These are phyloP conservation scores for Pyxicephalus adspersus DNA, from an alignment of 2,113 vertebrate species.

Conservation along the genomic window DNA sequence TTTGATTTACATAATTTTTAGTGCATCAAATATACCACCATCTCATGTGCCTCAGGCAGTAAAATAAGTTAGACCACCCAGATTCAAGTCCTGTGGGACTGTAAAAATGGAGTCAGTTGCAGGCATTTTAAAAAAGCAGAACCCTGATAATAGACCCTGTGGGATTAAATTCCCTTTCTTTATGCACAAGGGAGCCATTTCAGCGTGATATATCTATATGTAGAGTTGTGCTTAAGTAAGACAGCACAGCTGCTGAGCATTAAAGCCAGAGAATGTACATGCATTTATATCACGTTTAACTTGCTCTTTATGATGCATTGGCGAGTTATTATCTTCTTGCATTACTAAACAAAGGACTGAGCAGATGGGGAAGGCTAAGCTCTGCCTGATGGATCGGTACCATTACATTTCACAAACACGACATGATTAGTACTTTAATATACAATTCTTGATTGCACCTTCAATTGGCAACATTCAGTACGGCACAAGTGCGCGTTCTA, in stretches of 20 bases:
- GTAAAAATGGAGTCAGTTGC: conserved; percentile 28
- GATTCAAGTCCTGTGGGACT: conserved; percentile 12
- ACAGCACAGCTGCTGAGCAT: conserved; percentile 38
- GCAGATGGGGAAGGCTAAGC: conserved; percentile 38
- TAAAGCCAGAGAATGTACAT: conserved; percentile 31
- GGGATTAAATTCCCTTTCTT: conserved; percentile 16
- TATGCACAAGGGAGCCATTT: conserved; percentile 34
- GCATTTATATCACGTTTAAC: conserved; percentile 57
- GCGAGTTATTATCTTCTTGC: conserved; percentile 41
- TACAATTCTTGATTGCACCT: conserved; percentile 11
- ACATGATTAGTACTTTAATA: conserved; percentile 28
- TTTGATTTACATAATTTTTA: too few species aligned
- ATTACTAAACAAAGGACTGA: conserved; percentile 36
- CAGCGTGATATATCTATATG: conserved; percentile 10
- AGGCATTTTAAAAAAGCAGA: neutral
- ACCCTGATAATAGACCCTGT: conserved; percentile 18
- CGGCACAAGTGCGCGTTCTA: neutral
- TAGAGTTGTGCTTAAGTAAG: conserved; percentile 8
- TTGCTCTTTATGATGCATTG: conserved; percentile 52
- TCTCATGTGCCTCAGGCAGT: neutral
- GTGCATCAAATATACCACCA: too few species aligned
- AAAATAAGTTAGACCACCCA: neutral
- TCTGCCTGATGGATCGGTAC: conserved; percentile 21
- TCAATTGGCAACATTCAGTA: neutral
- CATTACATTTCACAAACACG: conserved; percentile 37